A percentile compares a stretch with the other conserved stretches of the same genome.
These are phyloP conservation scores for Cygnus olor DNA, from an alignment of 2,797 vertebrate species.

Conservation along the genomic window DNA sequence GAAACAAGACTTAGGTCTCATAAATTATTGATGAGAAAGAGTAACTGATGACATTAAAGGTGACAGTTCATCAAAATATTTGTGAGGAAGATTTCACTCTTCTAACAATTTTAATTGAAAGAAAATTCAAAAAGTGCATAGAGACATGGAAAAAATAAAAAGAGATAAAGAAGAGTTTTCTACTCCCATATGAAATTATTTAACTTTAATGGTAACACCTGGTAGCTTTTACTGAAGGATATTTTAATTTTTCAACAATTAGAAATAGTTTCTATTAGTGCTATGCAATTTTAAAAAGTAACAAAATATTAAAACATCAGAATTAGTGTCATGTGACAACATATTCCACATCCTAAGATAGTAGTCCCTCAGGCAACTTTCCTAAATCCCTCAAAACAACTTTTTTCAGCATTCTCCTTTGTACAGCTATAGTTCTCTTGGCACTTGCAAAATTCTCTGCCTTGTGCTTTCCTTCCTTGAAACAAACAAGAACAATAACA, in stretches of 20 bases:
- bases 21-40: constrained; percentile 13
- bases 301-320: neutral
- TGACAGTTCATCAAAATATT: neutral
- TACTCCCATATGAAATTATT: neutral
- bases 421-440: neutral
- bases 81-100: neutral
- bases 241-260: neutral
- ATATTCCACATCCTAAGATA: neutral
- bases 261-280: neutral
- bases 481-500: neutral
- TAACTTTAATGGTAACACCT: neutral
- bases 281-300: neutral
- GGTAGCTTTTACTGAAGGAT: neutral
- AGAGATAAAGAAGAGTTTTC: fast-evolving
- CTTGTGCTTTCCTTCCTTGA: neutral
- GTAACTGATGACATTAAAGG: neutral
- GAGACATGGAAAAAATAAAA: neutral
- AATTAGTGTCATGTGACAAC: neutral
- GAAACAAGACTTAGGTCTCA: neutral
- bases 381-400: neutral
- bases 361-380: neutral
- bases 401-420: neutral
- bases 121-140: neutral
- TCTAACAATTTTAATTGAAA: neutral
- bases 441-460: neutral